Percentiles rank a stretch among this genome's conserved stretches.
These are phyloP conservation scores for Nemapogon koenigi DNA, from an alignment of 2,888 invertebrate species.

Conservation along the genomic window DNA sequence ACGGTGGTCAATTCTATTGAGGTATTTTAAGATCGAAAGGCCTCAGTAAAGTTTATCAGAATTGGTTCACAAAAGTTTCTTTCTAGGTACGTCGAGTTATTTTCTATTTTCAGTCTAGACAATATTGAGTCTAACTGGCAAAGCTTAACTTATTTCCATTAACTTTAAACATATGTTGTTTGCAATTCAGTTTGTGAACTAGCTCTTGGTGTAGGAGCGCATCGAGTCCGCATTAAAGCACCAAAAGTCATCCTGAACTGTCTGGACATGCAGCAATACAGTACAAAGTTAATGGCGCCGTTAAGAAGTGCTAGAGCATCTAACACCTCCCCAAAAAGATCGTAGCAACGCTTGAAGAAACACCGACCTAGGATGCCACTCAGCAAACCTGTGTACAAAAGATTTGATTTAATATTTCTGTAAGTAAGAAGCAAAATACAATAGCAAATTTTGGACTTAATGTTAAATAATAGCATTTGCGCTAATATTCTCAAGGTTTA, in stretches of 20 bases:
- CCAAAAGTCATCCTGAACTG: conserved; percentile 87
- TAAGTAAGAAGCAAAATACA: background rate
- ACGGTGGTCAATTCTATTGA: no score
- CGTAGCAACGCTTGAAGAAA: conserved; percentile 84
- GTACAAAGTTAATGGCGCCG: conserved; percentile 91
- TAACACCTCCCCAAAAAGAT: conserved; percentile 83
- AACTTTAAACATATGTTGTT: conserved; percentile 68
- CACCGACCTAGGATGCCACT: conserved; percentile 71
- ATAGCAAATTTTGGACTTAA: background rate
- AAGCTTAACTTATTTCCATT: no score
- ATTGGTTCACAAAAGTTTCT: no score
- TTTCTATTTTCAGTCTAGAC: no score
- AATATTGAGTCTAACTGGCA: no score
- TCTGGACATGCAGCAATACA: conserved; percentile 93
- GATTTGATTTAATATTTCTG: background rate
- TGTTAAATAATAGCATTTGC: background rate
- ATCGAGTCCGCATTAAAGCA: conserved; percentile 71
- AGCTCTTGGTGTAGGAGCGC: conserved; percentile 53
- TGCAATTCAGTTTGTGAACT: conserved; percentile 67
- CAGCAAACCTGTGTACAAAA: conserved; percentile 51
- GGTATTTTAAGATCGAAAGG: no score
- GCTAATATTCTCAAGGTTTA: background rate
- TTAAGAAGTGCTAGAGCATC: conserved; percentile 90
- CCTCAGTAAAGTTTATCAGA: no score
- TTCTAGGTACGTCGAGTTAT: no score